phyloP scores from a whole-genome alignment of 2,888 invertebrate genomes.

The Cephonodes hylas region DNA sequence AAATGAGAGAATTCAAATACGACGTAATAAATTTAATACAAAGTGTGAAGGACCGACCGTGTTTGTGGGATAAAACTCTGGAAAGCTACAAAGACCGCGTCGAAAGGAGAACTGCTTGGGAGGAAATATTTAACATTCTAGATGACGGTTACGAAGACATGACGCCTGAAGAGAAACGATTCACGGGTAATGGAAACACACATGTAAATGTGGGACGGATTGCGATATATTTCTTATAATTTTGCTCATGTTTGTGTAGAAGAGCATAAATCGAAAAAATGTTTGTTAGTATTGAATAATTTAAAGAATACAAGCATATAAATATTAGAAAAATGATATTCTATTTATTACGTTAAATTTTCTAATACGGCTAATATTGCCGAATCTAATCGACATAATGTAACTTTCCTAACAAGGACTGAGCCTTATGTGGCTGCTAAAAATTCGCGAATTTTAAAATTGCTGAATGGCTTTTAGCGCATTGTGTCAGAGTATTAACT shows the following conservation, averaged over 20 bases:
- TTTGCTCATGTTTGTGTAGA: not conserved
- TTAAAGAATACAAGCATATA: no score
- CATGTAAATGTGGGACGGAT: constrained; percentile 9
- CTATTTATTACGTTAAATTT: no score
- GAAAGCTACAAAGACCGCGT: constrained; percentile 67
- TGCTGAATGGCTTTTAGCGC: no score
- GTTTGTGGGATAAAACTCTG: constrained; percentile 67
- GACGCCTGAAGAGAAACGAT: constrained; percentile 53
- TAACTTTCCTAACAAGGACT: no score
- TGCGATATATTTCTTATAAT: not conserved
- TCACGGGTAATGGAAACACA: constrained; percentile 51
- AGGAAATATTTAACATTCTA: constrained; percentile 58
- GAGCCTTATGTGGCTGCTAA: no score
- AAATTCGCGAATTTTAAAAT: no score
- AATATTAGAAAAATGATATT: no score
- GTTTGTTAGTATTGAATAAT: no score
- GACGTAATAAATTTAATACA: constrained; percentile 55
- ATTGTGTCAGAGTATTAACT: no score
- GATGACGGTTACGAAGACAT: constrained; percentile 59
- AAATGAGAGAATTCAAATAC: constrained; percentile 65
- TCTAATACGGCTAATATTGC: no score
- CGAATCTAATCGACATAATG: no score
- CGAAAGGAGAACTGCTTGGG: constrained; percentile 65
- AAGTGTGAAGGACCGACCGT: constrained; percentile 53
- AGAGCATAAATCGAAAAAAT: not conserved